phyloP scores from a whole-genome alignment of 2,113 vertebrate genomes.

The Gallinago media region DNA sequence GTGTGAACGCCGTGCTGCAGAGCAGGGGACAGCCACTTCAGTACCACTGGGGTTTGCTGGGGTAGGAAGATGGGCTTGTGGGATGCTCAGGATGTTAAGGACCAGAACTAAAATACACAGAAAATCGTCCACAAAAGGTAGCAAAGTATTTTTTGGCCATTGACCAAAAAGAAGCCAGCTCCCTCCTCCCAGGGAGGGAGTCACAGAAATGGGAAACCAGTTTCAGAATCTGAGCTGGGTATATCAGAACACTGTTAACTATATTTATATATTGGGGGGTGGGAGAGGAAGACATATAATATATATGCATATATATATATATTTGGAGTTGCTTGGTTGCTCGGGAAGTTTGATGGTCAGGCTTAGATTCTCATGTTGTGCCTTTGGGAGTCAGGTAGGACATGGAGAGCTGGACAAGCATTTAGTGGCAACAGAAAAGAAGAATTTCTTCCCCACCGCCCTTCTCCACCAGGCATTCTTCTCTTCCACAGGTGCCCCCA shows the following conservation, averaged over 20 bases:
- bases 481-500: neutral
- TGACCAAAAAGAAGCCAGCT: neutral
- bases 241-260: neutral
- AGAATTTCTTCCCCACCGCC: neutral
- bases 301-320: neutral
- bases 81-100: neutral
- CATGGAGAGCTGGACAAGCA: neutral
- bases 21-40: neutral
- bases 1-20: rapidly evolving
- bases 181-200: neutral
- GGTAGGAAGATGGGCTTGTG: neutral
- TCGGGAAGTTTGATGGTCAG: neutral
- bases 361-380: neutral
- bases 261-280: neutral
- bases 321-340: neutral
- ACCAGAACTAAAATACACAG: neutral
- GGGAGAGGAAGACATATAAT: neutral
- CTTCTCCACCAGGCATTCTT: neutral
- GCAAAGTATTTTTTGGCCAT: neutral
- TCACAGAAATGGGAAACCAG: neutral
- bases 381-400: neutral
- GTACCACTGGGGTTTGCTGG: neutral
- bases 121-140: neutral
- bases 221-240: neutral
- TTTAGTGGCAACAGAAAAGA: neutral